A percentile compares a stretch with the other conserved stretches of the same genome.
These are phyloP conservation scores for Melanotaenia trifasciata DNA, from an alignment of 2,797 vertebrate species.

Conservation along the genomic window DNA sequence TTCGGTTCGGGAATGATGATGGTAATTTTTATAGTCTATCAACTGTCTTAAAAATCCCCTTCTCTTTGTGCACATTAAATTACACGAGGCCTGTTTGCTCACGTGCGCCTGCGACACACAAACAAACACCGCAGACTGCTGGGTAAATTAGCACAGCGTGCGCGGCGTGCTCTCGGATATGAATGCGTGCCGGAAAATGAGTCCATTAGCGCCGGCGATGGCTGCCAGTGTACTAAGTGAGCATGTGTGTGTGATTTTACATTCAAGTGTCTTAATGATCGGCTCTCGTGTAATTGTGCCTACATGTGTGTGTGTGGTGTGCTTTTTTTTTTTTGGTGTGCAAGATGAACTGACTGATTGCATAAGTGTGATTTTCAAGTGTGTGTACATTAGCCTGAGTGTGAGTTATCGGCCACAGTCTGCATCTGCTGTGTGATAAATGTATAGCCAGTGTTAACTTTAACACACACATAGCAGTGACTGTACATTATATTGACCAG, in stretches of 20 bases:
- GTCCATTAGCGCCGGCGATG: constrained; percentile 65
- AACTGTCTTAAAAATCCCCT: constrained; percentile 48
- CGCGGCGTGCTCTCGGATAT: constrained; percentile 54
- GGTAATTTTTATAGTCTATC: constrained; percentile 58
- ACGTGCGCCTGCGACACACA: constrained; percentile 65
- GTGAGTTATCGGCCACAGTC: constrained; percentile 60
- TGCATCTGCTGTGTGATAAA: constrained; percentile 61
- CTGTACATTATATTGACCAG: constrained; percentile 24
- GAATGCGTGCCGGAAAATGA: constrained; percentile 68
- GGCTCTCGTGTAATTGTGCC: constrained; percentile 31
- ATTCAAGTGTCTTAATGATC: constrained; percentile 65
- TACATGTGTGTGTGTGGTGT: neutral
- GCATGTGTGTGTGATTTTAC: constrained; percentile 61
- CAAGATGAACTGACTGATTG: constrained; percentile 45
- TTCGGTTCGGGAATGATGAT: constrained; percentile 21
- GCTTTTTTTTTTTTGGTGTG: constrained; percentile 21
- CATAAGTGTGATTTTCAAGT: constrained; percentile 38
- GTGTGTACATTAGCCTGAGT: constrained; percentile 56
- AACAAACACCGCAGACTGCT: constrained; percentile 74
- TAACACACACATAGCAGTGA: constrained; percentile 28
- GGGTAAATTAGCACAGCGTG: constrained; percentile 64
- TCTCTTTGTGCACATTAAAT: constrained; percentile 70
- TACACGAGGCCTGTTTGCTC: constrained; percentile 64
- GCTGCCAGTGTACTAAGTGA: constrained; percentile 26
- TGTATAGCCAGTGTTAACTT: constrained; percentile 50